Evolutionary conservation across 1,140 invertebrate genomes (phyloP), one percentile per base, ranked within the genome.

Genomic region (Holcopasites calliopsidis): DNA sequence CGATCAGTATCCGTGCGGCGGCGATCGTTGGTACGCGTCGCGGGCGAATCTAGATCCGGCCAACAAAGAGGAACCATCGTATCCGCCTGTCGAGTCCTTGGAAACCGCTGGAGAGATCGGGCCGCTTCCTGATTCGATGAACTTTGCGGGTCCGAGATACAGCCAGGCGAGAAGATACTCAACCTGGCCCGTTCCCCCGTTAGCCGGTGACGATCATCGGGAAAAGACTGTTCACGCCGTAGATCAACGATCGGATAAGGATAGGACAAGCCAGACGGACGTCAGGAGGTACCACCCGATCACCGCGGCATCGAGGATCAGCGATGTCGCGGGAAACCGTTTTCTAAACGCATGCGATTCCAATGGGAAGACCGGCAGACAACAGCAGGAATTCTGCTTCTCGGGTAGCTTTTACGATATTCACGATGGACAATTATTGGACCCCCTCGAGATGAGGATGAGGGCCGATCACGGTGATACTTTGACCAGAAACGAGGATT

Each of bases 1-100:
- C 66, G 78, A 89, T 13, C 86, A 84, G 52, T 87, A 87, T 44
- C 84, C 86, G 16, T 73, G 55, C 23, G 75, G 55, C 23, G 75
- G 55, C 52, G 70, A 79, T 23, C 47, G 47, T 1, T 82, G 79
- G 75, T 84, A 50, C 44, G 66, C n/a, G 23, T 42, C 68, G 1
- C 49, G 18, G 1, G 28, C 16, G 31, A 3, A 18, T n/a, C 54
- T 40, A 16, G 74, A 77, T 8, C 10, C 50, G 8, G 50, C 47
- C 23, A 62, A 64, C 3, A 77, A 70, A 18, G 70, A 62, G 38
- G 66, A 81, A 21, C 31, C 74, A n/a, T n/a, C n/a, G 10, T 81
- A 49, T 10, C 49, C 66, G 10, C n/a, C 28, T 26, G 49, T 77
- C 33, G 55, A 57, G 57, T 62, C 61, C 50, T 61, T 60, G 38